A percentile compares a stretch with the other conserved stretches of the same genome.
Evolutionary conservation across 1,140 invertebrate genomes (phyloP).

Genomic region (Drosophila pachea): DNA sequence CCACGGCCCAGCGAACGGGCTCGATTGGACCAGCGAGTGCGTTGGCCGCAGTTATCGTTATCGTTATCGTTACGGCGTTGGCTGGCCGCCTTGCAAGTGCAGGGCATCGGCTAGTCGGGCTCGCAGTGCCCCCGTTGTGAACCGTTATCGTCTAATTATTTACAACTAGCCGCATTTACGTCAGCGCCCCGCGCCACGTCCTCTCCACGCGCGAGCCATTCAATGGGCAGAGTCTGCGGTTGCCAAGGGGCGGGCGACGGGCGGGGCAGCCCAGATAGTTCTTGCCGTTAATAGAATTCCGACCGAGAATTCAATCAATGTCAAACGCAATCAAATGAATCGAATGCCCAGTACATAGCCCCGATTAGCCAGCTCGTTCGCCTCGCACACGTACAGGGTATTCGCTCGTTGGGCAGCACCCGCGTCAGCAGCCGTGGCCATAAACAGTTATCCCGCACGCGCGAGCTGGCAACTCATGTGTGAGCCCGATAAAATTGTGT

Average conservation of each 20-base stretch:
- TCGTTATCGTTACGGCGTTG: not conserved
- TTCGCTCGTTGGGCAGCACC: no score
- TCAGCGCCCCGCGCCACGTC: slow-evolving; percentile 6
- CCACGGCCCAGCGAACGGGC: not conserved
- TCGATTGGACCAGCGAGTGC: no score
- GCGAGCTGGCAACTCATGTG: slow-evolving; percentile 47
- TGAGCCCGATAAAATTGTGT: slow-evolving; percentile 63
- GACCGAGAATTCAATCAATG: not conserved
- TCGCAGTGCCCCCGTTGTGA: slow-evolving; percentile 46
- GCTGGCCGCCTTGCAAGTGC: not conserved
- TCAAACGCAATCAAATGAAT: not conserved
- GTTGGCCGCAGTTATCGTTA: no score
- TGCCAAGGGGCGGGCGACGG: not conserved
- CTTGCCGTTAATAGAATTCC: not conserved
- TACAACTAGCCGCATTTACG: slow-evolving; percentile 55
- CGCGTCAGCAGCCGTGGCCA: no score
- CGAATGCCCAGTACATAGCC: no score
- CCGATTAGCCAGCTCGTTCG: no score
- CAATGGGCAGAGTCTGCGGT: not conserved
- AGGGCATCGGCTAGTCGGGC: slow-evolving; percentile 1
- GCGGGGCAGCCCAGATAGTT: slow-evolving; percentile 1
- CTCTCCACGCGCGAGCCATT: not conserved
- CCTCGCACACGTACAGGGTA: no score
- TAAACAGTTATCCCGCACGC: no score
- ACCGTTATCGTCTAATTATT: slow-evolving; percentile 69